phyloP scores from a whole-genome alignment of 2,113 vertebrate species.

The Colossoma macropomum region DNA sequence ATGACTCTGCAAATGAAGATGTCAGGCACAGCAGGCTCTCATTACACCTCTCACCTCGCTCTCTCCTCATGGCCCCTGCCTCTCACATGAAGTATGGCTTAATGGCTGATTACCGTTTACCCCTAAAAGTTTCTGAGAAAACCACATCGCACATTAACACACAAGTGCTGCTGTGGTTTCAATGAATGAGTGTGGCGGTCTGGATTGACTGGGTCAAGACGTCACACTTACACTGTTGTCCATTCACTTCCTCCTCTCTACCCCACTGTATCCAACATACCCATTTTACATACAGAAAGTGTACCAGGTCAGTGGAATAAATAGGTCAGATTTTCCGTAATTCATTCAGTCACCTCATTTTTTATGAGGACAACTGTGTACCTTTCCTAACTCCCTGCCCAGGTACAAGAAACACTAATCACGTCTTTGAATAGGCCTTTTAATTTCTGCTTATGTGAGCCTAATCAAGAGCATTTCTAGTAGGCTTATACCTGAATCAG shows the following conservation, averaged over 20 bases:
- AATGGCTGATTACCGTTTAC: neutral
- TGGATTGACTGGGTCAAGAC: constrained; percentile 17
- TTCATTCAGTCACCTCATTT: neutral
- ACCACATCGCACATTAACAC: neutral
- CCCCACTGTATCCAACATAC: neutral
- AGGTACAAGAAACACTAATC: neutral
- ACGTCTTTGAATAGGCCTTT: too few species aligned
- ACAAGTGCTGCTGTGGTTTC: neutral
- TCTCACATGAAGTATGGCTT: constrained; percentile 18
- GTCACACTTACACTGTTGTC: neutral
- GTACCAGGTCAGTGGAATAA: neutral
- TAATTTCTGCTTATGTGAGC: too few species aligned
- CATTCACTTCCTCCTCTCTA: neutral
- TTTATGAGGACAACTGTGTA: neutral
- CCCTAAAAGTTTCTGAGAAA: neutral
- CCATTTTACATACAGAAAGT: neutral
- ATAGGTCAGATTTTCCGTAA: neutral
- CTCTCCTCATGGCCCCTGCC: neutral
- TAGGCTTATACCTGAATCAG: too few species aligned
- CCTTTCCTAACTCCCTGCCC: neutral
- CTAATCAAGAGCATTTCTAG: too few species aligned
- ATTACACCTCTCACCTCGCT: neutral
- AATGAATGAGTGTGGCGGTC: neutral
- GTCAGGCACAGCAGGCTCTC: constrained; percentile 9
- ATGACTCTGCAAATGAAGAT: neutral